Conservation (phyloP, 1,140 invertebrate genomes). For the Amyelois transitella region DNA sequence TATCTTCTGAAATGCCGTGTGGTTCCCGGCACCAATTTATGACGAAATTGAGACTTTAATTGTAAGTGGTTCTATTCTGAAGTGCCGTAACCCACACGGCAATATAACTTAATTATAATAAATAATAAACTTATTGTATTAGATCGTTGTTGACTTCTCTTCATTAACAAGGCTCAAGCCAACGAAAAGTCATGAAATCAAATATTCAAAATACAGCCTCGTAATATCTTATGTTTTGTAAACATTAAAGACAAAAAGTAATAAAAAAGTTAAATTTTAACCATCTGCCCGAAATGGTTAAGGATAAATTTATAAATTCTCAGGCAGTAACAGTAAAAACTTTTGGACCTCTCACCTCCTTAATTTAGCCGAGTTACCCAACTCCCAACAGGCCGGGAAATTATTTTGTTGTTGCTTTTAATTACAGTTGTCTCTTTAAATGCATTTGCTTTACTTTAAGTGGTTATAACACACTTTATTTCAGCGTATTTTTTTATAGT, state of each 20-base stretch:
- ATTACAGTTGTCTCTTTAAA: not conserved
- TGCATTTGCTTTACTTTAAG: too few relatives aligned
- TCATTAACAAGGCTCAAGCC: not conserved
- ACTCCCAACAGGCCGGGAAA: too few relatives aligned
- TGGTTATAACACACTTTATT: too few relatives aligned
- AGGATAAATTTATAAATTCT: slow-evolving; percentile 11
- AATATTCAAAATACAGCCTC: not conserved
- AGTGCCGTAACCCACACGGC: too few relatives aligned
- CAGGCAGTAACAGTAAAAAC: slow-evolving; percentile 18
- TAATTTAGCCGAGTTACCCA: not conserved
- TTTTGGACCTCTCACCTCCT: slow-evolving; percentile 21
- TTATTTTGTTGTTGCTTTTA: slow-evolving; percentile 9
- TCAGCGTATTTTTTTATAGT: too few relatives aligned
- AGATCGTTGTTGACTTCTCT: too few relatives aligned
- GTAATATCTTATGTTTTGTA: not conserved
- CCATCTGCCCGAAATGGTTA: not conserved
- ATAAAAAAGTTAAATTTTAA: slow-evolving; percentile 9
- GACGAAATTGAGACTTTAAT: too few relatives aligned
- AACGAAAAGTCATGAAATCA: not conserved
- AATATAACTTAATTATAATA: too few relatives aligned
- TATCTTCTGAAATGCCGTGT: too few relatives aligned
- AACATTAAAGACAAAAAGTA: slow-evolving; percentile 1
- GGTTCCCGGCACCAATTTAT: too few relatives aligned
- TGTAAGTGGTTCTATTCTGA: too few relatives aligned
- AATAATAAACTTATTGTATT: too few relatives aligned